Conservation (phyloP, 2,888 invertebrate genomes). For the Dicyrtoma fusca region DNA sequence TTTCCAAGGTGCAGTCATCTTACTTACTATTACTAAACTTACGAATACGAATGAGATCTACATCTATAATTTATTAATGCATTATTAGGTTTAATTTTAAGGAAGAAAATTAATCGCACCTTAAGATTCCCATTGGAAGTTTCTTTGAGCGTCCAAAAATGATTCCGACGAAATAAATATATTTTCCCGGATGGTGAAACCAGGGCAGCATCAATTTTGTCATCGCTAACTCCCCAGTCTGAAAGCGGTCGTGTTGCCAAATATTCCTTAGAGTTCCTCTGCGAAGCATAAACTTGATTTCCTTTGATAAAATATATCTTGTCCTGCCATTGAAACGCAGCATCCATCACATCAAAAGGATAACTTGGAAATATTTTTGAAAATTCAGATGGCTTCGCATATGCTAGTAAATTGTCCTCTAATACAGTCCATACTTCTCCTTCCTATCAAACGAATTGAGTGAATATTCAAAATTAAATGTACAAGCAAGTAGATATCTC, state of each 20-base stretch:
- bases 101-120: neutral
- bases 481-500: no score
- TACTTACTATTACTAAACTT: no score
- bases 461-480: no score
- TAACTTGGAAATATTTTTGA: neutral
- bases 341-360: neutral
- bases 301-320: slow-evolving; percentile 4
- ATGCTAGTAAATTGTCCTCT: no score
- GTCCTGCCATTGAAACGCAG: slow-evolving; percentile 17
- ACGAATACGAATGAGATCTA: no score
- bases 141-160: neutral
- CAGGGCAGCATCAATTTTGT: slow-evolving; percentile 4
- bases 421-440: no score
- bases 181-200: neutral
- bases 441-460: no score
- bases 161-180: neutral
- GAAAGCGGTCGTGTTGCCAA: neutral
- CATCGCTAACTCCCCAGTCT: slow-evolving; percentile 9
- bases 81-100: no score
- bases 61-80: no score
- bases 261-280: neutral
- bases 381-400: neutral
- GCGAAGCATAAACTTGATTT: neutral
- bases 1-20: no score
- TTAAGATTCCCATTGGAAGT: neutral